Evolutionary conservation across 1,140 invertebrate species (phyloP).

Genomic region (Brachionus rubens): DNA sequence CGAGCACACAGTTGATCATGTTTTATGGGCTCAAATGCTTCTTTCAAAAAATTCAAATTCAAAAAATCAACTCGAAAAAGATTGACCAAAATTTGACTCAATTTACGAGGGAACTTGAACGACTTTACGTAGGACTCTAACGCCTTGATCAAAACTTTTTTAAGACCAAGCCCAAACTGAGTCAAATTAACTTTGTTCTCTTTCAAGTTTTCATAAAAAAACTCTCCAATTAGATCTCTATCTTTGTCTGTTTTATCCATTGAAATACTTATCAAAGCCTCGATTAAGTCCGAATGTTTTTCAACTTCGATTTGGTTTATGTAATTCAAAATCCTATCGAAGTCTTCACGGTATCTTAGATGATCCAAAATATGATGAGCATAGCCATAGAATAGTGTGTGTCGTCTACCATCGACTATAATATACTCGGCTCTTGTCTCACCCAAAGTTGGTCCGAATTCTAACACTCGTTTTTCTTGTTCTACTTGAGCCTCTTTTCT

Average conservation of each 20-base stretch:
- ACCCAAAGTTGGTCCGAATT: not conserved
- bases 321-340: not conserved
- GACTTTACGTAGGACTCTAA: not conserved
- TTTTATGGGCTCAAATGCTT: slow-evolving; percentile 23
- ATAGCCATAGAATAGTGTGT: slow-evolving; percentile 1
- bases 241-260: not conserved
- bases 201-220: slow-evolving; percentile 16
- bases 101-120: not conserved
- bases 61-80: slow-evolving; percentile 35
- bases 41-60: slow-evolving; percentile 16
- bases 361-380: slow-evolving; percentile 29
- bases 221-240: slow-evolving; percentile 8
- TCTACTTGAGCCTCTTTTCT: not conserved
- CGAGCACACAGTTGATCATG: slow-evolving; percentile 22
- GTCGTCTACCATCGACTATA: not conserved
- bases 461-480: not conserved
- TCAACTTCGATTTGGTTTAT: not conserved
- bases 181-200: not conserved
- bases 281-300: slow-evolving; percentile 5
- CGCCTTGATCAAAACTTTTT: slow-evolving; percentile 1
- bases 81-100: slow-evolving; percentile 39
- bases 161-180: not conserved
- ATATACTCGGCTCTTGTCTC: not conserved
- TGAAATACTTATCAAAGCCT: slow-evolving; percentile 22
- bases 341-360: not conserved